Evolutionary conservation across 2,797 vertebrate species (phyloP).

Genomic region (Sebastes itinus): DNA sequence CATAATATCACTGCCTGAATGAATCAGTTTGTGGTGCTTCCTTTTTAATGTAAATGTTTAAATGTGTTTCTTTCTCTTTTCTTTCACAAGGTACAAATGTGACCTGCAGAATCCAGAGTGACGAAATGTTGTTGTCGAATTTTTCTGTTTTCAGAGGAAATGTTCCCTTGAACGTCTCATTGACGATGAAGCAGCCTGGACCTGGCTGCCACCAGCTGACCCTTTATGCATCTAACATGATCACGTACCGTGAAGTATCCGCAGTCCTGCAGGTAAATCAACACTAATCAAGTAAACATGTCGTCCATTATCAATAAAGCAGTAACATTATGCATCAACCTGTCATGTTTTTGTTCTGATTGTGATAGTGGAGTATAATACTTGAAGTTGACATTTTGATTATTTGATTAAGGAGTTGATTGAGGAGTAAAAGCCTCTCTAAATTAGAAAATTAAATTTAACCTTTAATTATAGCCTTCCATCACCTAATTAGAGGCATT

Average conservation of each 20-base stretch:
- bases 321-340: neutral
- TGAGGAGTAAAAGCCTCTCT: neutral
- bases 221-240: constrained; percentile 78
- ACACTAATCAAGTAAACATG: neutral
- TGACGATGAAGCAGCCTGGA: constrained; percentile 79
- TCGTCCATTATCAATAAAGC: neutral
- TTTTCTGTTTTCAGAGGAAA: constrained; percentile 64
- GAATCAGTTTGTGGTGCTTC: neutral
- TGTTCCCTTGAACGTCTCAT: constrained; percentile 81
- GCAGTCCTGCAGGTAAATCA: constrained; percentile 62
- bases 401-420: constrained; percentile 10
- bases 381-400: neutral
- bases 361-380: neutral
- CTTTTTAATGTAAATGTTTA: neutral
- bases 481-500: neutral
- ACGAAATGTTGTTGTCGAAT: constrained; percentile 69
- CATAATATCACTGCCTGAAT: neutral
- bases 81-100: constrained; percentile 79
- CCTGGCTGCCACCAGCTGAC: constrained; percentile 84
- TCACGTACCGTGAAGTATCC: constrained; percentile 34
- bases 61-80: neutral
- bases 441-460: constrained; percentile 29
- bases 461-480: constrained; percentile 21
- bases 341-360: neutral
- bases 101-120: constrained; percentile 77